phyloP scores from a whole-genome alignment of 2,113 vertebrate species.

The Myodes glareolus region DNA sequence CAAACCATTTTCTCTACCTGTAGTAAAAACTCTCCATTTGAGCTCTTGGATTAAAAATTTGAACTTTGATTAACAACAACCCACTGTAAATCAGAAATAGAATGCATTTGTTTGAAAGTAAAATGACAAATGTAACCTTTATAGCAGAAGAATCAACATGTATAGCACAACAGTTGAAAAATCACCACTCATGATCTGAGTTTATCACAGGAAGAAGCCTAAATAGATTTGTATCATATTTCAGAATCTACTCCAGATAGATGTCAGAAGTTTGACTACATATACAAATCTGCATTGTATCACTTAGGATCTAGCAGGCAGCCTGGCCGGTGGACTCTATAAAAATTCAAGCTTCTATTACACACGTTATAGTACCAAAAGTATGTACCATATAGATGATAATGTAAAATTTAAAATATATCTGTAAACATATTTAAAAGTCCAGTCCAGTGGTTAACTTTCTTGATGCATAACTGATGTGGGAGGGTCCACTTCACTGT shows the following conservation, averaged over 20 bases:
- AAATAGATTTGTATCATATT: not conserved
- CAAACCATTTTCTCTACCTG: not conserved
- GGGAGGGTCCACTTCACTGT: too few species aligned
- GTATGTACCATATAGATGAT: too few species aligned
- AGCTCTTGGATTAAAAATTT: not conserved
- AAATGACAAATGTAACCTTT: not conserved
- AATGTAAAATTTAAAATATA: too few species aligned
- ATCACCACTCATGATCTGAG: not conserved
- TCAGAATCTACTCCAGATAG: not conserved
- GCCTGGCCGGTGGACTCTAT: too few species aligned
- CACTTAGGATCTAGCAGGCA: too few species aligned
- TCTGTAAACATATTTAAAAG: too few species aligned
- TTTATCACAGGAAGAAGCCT: not conserved
- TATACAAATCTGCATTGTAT: too few species aligned
- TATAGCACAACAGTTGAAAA: not conserved
- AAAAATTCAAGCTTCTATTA: too few species aligned
- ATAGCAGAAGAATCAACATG: not conserved
- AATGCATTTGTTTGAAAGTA: not conserved
- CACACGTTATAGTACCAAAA: too few species aligned
- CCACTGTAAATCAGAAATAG: not conserved
- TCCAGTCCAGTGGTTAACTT: too few species aligned
- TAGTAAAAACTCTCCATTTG: not conserved
- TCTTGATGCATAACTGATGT: too few species aligned
- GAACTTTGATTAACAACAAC: not conserved
- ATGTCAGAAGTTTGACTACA: too few species aligned